Percentiles rank a stretch among this genome's conserved stretches.
Conservation (phyloP, 2,113 vertebrate species). For the cat (Felis catus) region F.catus_Fca126_mat1.0 CM031425.1:57239501-57240000, state of each 20-base stretch:
- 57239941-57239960: too few relatives aligned
- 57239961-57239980: not conserved
- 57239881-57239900: not conserved
- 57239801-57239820: not conserved
- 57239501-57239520: not conserved
- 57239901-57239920: not conserved
- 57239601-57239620: too few relatives aligned
- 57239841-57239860: not conserved
- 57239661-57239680: not conserved
- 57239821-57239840: not conserved
- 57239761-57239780: not conserved
- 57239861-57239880: not conserved
- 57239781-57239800: not conserved
- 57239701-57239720: not conserved
- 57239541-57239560: not conserved
- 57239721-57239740: not conserved
- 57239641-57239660: not conserved
- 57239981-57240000: not conserved
- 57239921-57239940: not conserved
- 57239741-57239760: not conserved
- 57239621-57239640: fast-evolving
- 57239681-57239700: not conserved
- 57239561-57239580: not conserved
- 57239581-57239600: not conserved
- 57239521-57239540: not conserved